Percentiles rank a stretch among this genome's conserved stretches.
Evolutionary conservation across 2,888 invertebrate species (phyloP).

Genomic region (Athetis lepigone): DNA sequence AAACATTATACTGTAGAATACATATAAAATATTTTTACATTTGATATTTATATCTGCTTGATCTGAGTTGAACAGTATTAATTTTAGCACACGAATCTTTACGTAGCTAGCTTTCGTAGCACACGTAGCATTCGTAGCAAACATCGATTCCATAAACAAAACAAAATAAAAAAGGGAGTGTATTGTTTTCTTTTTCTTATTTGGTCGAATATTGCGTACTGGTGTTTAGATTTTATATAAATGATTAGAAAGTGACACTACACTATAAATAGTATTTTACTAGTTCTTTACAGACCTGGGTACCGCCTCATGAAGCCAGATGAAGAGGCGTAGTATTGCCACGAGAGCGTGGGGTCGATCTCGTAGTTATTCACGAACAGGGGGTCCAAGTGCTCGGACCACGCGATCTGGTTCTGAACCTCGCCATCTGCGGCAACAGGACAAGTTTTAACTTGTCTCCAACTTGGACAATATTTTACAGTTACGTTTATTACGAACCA

Average conservation of each 20-base stretch:
- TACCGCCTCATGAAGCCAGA: constrained; percentile 98
- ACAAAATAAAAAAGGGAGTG: not conserved
- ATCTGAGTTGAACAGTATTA: too few species aligned
- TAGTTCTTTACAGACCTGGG: constrained; percentile 92
- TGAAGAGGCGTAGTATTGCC: constrained; percentile 99
- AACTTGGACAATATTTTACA: constrained; percentile 34
- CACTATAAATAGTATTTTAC: not conserved
- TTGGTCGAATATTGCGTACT: too few species aligned
- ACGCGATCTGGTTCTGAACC: constrained; percentile 97
- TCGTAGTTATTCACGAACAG: constrained; percentile 97
- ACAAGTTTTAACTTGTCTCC: constrained; percentile 22
- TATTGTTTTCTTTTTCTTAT: not conserved
- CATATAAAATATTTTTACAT: not conserved
- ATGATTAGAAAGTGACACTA: not conserved
- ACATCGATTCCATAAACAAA: not conserved
- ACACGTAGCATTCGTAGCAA: constrained; percentile 20
- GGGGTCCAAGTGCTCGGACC: constrained; percentile 98
- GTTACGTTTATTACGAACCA: constrained; percentile 25
- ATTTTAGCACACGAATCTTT: constrained; percentile 18
- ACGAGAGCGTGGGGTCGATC: constrained; percentile 97
- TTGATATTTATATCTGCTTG: too few species aligned
- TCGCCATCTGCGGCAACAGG: constrained; percentile 91
- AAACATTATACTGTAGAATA: not conserved
- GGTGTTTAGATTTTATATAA: too few species aligned
- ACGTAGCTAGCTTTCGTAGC: constrained; percentile 15